These are phyloP conservation scores for Heliconius hewitsoni DNA, from an alignment of 1,140 invertebrate genomes.

Conservation along the genomic window DNA sequence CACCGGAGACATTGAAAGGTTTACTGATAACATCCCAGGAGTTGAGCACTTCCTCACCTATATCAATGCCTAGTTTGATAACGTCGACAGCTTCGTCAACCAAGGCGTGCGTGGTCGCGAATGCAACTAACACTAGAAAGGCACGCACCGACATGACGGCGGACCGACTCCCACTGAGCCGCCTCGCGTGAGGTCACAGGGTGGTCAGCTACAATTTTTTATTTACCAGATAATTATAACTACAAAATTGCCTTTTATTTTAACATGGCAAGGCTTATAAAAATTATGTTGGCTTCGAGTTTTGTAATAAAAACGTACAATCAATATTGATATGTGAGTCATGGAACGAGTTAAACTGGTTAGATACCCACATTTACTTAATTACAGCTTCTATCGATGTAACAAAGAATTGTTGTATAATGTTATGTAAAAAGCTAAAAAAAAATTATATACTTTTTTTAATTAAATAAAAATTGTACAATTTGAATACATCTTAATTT, in stretches of 20 bases:
- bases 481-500: background rate
- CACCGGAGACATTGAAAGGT: conserved; percentile 77
- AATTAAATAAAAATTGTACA: background rate
- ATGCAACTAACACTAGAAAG: conserved; percentile 49
- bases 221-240: conserved; percentile 13
- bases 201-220: conserved; percentile 51
- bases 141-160: conserved; percentile 62
- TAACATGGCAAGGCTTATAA: background rate
- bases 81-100: conserved; percentile 84
- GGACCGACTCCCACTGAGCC: conserved; percentile 61
- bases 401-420: background rate
- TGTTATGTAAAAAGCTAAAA: too few species aligned
- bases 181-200: conserved; percentile 48
- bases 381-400: background rate
- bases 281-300: background rate
- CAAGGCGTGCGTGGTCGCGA: conserved; percentile 59
- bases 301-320: conserved; percentile 3
- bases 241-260: background rate
- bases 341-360: conserved; percentile 40
- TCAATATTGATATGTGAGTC: conserved; percentile 15
- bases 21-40: conserved; percentile 84
- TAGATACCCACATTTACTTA: conserved; percentile 19
- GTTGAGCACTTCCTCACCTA: conserved; percentile 82
- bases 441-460: too few species aligned
- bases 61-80: conserved; percentile 83